A percentile compares a stretch with the other conserved stretches of the same genome.
phyloP scores from a whole-genome alignment of 2,113 vertebrate genomes.

The Pardalotus punctatus region DNA sequence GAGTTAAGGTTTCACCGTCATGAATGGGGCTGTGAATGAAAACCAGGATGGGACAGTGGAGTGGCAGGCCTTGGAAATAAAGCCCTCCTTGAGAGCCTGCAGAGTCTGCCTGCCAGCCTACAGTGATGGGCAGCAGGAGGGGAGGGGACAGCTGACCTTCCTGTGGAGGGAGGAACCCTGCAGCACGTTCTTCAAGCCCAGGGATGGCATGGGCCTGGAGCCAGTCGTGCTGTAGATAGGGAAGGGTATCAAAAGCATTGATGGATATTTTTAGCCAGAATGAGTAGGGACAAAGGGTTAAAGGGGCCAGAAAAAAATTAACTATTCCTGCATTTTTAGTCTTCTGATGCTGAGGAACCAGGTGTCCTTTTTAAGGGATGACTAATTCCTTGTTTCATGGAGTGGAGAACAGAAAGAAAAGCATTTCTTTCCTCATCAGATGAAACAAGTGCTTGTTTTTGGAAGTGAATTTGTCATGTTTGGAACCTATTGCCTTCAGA shows the following conservation, averaged over 20 bases:
- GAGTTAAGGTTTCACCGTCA: background rate
- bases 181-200: background rate
- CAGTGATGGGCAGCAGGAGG: background rate
- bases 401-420: background rate
- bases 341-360: background rate
- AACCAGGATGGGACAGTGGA: background rate
- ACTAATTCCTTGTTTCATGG: background rate
- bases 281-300: background rate
- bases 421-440: background rate
- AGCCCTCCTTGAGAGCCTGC: background rate
- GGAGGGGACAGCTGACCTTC: slow-evolving; percentile 5
- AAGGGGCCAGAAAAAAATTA: background rate
- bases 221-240: background rate
- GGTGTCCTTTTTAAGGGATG: background rate
- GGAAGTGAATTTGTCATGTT: background rate
- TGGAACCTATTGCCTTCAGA: background rate
- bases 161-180: background rate
- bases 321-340: background rate
- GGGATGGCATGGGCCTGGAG: background rate
- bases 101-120: background rate
- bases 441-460: background rate
- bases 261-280: slow-evolving; percentile 7
- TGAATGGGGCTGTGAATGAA: slow-evolving; percentile 19
- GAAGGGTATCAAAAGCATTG: background rate
- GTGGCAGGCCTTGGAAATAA: background rate